A percentile compares a stretch with the other conserved stretches of the same genome.
Conservation (phyloP, 2,888 invertebrate species). For the Aphidoletes aphidimyza region DNA sequence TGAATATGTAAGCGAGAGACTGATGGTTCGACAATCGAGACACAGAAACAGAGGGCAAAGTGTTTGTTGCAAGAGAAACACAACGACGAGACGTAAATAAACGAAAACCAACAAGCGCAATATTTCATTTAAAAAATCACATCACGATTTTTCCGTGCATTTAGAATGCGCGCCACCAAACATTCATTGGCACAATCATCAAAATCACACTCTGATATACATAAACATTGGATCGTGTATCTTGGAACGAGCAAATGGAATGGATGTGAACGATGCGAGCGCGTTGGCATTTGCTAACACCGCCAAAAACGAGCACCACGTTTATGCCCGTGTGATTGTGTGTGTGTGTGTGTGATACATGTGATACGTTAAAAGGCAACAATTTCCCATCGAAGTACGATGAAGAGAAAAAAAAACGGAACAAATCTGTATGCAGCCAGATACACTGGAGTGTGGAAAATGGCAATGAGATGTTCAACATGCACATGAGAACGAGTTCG, state of each 20-base stretch:
- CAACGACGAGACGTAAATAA: constrained; percentile 42
- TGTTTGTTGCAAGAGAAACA: background rate
- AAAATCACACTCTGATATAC: constrained; percentile 50
- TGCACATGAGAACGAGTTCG: background rate
- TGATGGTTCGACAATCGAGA: no score
- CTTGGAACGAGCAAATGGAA: background rate
- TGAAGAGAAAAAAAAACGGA: no score
- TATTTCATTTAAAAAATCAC: constrained; percentile 49
- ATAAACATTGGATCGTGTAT: background rate
- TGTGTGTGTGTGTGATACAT: no score
- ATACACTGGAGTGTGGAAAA: background rate
- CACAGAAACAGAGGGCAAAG: no score
- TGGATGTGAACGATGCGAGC: background rate
- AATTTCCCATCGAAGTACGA: constrained; percentile 19
- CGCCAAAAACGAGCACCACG: background rate
- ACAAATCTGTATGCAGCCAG: constrained; percentile 48
- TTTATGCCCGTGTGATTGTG: background rate
- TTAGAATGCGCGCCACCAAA: constrained; percentile 51
- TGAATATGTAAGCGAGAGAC: background rate
- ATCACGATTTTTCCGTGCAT: constrained; percentile 49
- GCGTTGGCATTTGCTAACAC: background rate
- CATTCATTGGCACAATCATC: constrained; percentile 49
- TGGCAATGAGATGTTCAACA: no score
- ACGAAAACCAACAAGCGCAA: constrained; percentile 41
- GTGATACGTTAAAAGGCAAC: constrained; percentile 45